phyloP scores from a whole-genome alignment of 2,888 invertebrate species.

The Hipparchia sbordonii region DNA sequence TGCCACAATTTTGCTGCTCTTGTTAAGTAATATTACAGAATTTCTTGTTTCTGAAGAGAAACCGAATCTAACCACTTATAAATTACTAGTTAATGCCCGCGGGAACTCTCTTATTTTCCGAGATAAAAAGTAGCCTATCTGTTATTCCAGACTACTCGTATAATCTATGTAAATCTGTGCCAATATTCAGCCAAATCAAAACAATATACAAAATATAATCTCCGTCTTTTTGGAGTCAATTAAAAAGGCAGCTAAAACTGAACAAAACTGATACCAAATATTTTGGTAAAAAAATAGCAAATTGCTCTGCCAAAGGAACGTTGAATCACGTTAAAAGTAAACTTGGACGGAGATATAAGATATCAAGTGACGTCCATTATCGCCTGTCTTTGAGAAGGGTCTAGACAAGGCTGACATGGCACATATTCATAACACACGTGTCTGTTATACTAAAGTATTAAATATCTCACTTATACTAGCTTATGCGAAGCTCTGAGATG shows the following conservation, averaged over 20 bases:
- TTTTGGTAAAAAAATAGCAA: background rate
- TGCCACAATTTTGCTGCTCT: conserved; percentile 4
- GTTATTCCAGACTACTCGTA: no score
- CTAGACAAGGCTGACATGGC: conserved; percentile 33
- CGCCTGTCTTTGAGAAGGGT: conserved; percentile 47
- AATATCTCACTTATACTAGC: background rate
- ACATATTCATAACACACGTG: conserved; percentile 28
- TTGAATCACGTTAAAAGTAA: conserved; percentile 39
- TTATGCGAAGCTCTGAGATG: no score
- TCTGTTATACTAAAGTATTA: conserved; percentile 21
- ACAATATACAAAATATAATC: no score
- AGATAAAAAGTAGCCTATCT: no score
- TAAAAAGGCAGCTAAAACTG: background rate
- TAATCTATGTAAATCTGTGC: no score
- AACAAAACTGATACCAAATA: background rate
- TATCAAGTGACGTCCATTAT: conserved; percentile 63
- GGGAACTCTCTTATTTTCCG: no score
- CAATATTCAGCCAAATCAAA: no score
- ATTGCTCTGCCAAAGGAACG: conserved; percentile 22
- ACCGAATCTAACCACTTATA: background rate
- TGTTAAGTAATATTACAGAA: conserved; percentile 5
- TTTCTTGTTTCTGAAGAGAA: background rate
- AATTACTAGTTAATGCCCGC: no score
- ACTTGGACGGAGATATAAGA: conserved; percentile 47
- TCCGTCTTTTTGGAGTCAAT: no score